These are phyloP conservation scores for Peromyscus californicus DNA, from an alignment of 2,113 vertebrate genomes.

Conservation along the genomic window DNA sequence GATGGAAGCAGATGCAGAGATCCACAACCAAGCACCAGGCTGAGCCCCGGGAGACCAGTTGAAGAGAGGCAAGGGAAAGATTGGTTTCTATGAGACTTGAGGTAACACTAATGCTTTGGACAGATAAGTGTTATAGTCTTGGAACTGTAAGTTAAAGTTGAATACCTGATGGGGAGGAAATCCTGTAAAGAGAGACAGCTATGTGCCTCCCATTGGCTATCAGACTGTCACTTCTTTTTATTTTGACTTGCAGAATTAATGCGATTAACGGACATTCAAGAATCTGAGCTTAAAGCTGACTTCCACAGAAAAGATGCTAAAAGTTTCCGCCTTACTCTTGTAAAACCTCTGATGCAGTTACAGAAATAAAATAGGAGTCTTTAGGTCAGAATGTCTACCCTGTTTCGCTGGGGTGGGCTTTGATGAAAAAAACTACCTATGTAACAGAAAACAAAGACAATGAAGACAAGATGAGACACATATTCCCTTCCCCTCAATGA, in stretches of 20 bases:
- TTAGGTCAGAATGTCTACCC: background rate
- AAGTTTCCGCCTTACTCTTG: background rate
- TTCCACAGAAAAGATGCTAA: background rate
- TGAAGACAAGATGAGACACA: background rate
- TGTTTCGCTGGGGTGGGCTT: background rate
- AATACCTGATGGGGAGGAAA: background rate
- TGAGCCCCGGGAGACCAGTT: too few relatives aligned
- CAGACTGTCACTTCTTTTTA: background rate
- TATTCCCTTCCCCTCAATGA: background rate
- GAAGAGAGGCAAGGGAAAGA: background rate
- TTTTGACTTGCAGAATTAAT: background rate
- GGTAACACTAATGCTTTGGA: background rate
- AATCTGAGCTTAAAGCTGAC: background rate
- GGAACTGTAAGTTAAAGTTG: background rate
- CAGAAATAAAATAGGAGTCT: background rate
- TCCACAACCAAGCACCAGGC: too few relatives aligned
- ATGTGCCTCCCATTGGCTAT: background rate
- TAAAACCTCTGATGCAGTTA: background rate
- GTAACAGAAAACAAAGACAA: background rate
- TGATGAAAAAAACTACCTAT: background rate
- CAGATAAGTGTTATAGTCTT: background rate
- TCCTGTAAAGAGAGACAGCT: background rate
- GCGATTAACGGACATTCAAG: background rate
- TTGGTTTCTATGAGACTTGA: background rate
- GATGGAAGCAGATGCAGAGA: too few relatives aligned